Conservation (phyloP, 2,797 vertebrate species). For the Chaenodraco wilsoni region DNA sequence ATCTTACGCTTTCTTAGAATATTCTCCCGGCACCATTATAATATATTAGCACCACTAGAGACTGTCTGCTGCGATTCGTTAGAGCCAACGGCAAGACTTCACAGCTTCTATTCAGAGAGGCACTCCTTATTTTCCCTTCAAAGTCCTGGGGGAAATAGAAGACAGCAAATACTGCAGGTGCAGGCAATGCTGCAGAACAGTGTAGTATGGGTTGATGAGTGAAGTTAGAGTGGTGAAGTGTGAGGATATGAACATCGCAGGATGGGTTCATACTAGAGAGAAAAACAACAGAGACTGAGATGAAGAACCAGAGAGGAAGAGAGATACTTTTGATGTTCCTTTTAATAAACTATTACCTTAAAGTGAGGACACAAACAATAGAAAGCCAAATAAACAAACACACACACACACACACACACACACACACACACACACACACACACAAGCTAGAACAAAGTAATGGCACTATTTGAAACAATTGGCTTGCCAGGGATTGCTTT, state of each 20-base stretch:
- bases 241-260: slow-evolving; percentile 32
- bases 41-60: slow-evolving; percentile 46
- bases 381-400: slow-evolving; percentile 23
- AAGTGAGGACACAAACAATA: slow-evolving; percentile 36
- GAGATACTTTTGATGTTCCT: slow-evolving; percentile 33
- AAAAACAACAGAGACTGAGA: slow-evolving; percentile 10
- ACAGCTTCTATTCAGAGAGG: slow-evolving; percentile 47
- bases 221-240: slow-evolving; percentile 30
- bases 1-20: slow-evolving; percentile 26
- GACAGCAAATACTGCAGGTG: slow-evolving; percentile 55
- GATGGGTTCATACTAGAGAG: slow-evolving; percentile 29
- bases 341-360: slow-evolving; percentile 44
- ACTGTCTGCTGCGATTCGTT: slow-evolving; percentile 49
- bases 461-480: slow-evolving; percentile 29
- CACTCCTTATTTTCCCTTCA: slow-evolving; percentile 46
- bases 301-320: slow-evolving; percentile 1
- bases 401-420: no score
- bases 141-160: slow-evolving; percentile 54
- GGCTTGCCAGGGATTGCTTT: slow-evolving; percentile 14
- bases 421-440: no score
- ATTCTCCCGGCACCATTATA: slow-evolving; percentile 41
- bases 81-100: slow-evolving; percentile 47
- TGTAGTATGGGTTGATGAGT: slow-evolving; percentile 33
- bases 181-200: slow-evolving; percentile 34
- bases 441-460: slow-evolving; percentile 15